Percentiles rank a stretch among this genome's conserved stretches.
Conservation (phyloP, 2,888 invertebrate genomes). For the Darwinula stevensoni region DNA sequence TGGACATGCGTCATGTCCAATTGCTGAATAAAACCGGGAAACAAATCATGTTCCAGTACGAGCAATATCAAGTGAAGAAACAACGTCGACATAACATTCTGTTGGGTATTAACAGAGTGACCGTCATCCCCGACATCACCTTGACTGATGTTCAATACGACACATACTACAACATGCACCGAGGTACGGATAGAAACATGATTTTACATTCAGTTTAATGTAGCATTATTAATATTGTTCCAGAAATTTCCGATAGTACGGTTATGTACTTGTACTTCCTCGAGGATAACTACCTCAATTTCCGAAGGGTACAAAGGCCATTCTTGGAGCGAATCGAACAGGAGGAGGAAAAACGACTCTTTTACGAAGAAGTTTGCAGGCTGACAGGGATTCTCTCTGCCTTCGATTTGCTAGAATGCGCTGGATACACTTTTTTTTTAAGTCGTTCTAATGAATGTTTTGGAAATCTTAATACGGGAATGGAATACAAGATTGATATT, state of each 20-base stretch:
- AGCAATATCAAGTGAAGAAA: conserved; percentile 2
- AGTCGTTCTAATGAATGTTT: conserved; percentile 2
- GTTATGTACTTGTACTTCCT: conserved; percentile 2
- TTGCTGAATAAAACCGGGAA: conserved; percentile 2
- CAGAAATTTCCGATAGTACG: conserved; percentile 2
- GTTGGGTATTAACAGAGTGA: conserved; percentile 2
- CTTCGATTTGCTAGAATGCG: conserved; percentile 2
- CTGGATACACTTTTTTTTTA: conserved; percentile 2
- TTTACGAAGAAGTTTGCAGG: conserved; percentile 2
- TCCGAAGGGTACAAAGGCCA: conserved; percentile 2
- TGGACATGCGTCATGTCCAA: conserved; percentile 2
- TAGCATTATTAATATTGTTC: conserved; percentile 2
- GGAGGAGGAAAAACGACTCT: conserved; percentile 2
- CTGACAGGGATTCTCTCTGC: conserved; percentile 2
- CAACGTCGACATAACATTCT: conserved; percentile 2
- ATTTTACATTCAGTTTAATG: conserved; percentile 2
- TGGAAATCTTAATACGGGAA: conserved; percentile 2
- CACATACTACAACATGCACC: conserved; percentile 2
- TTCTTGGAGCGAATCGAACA: conserved; percentile 2
- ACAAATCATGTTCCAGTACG: conserved; percentile 2
- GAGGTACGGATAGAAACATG: conserved; percentile 2
- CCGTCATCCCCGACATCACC: conserved; percentile 2
- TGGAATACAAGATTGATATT: conserved; percentile 2
- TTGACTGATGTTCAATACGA: conserved; percentile 2
- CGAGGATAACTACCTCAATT: conserved; percentile 2